Evolutionary conservation across 2,888 invertebrate species (phyloP), one percentile per base, ranked within the genome.

Genomic region (Ornithoptera priamus): DNA sequence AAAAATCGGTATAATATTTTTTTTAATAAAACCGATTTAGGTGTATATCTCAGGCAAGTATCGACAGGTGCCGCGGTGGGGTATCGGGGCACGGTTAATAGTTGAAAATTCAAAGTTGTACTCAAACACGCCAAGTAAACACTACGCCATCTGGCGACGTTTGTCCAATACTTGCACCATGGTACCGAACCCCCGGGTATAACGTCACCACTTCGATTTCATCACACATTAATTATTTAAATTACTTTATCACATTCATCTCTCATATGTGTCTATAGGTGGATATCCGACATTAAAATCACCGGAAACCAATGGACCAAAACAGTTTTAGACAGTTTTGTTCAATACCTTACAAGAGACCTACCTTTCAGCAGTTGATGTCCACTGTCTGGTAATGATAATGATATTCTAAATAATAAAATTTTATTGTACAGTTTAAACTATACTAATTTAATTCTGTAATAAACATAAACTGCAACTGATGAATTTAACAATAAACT

Each of bases 61-160:
- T 76, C 80, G 88, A 86, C 92, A 91, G 92, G 92, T 91, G 91
- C 80, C 72, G 74, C 77, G 68, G 73, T 78, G 81, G 81, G 79
- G 81, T 77, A 72, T 67, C 65, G 62, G 73, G 65, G 76, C 75
- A 74, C 77, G 82, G 82, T 84, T 87, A 88, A 89, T 88, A 90
- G 92, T 89, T 90, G 81, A 84, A 89, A 92, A 89, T 90, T 90
- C 92, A 90, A 91, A 92, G 86, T 92, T 88, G 83, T 84, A 79
- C 85, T 86, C 86, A 84, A 90, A 88, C 86, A 85, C 82, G 76
- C 76, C 80, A 84, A 72, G 88, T 84, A 92, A 92, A 92, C 92
- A 92, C 92, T 92, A 86, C 84, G 86, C 91, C 92, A 92, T 92
- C 92, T 92, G 92, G 82, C 89, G 82, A 75, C 78, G 82, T 86